Base-by-base conservation (phyloP, 2,888 invertebrate genomes). In the Thelaira solivaga region DNA sequence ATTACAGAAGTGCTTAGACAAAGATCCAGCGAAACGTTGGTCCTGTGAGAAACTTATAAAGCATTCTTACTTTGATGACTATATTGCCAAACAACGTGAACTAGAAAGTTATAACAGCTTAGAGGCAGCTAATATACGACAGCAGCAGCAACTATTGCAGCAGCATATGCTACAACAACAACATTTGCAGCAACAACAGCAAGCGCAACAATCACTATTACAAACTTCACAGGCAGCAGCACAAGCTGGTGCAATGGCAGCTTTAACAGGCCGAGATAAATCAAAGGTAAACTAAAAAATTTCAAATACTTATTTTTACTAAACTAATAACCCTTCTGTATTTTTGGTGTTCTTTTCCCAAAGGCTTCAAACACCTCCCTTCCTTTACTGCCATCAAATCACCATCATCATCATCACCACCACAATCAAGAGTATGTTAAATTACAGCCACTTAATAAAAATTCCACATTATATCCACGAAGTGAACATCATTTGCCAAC, bases 31-130 rank as follows among this genome's bases (percentile, higher is more conserved):
- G 79, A 93, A 95, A 87, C 91, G 99, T 84, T 96, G 96, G 94
- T 95, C 95, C 1, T 98, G 98, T 89, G 96, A 96, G 82, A 96
- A 97, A 87, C 91, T 99, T 47, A 90, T 97, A 65, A 92, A 93
- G 80, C 98, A 99, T 88, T 92, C 93, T 6, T 98, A 98, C 89
- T 98, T 99, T 90, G 95, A 96, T 84, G 95, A 96, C 87, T 96
- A 95, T 85, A 92, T 93, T 81, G 95, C 94, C 89, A 94, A 95
- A 86, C 91, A 95, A 76, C 95, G 96, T 6, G 94, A 94, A 75
- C 81, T 86, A 79, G 89, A 89, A 77, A 83, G 83, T 61, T 78
- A 85, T 34, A 87, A 76, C 90, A 91, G 84, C 45, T 76, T 86
- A 34, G 87, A 87, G 74, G 85, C 85, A 20, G 83, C 86, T 53